phyloP scores from a whole-genome alignment of 1,140 invertebrate genomes.

The Drosophila hydei region DNA sequence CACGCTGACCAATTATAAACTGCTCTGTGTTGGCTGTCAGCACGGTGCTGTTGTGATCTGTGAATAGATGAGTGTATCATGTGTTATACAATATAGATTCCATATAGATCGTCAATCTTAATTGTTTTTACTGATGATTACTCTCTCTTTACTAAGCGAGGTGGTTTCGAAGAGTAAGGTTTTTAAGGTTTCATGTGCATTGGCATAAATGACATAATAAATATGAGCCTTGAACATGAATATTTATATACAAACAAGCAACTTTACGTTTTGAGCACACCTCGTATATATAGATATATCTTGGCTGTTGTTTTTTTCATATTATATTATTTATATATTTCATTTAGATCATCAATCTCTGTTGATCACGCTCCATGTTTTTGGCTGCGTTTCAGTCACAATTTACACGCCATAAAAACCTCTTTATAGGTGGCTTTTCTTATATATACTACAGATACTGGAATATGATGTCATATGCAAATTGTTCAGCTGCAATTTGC shows the following conservation, averaged over 20 bases:
- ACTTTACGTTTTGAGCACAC: too few relatives aligned
- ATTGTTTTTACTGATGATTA: too few relatives aligned
- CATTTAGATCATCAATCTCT: slow-evolving; percentile 37
- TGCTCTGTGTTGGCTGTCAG: slow-evolving; percentile 96
- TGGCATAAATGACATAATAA: too few relatives aligned
- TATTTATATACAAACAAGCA: too few relatives aligned
- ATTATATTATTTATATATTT: background rate
- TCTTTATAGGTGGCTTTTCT: slow-evolving; percentile 18
- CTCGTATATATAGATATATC: too few relatives aligned
- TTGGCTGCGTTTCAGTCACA: slow-evolving; percentile 19
- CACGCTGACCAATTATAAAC: slow-evolving; percentile 97
- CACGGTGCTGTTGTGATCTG: slow-evolving; percentile 93
- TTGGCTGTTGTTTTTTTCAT: background rate
- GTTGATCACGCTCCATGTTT: slow-evolving; percentile 28
- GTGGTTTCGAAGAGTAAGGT: too few relatives aligned
- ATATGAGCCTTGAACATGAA: too few relatives aligned
- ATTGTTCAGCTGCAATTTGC: slow-evolving; percentile 53
- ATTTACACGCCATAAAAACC: slow-evolving; percentile 7
- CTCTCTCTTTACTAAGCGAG: too few relatives aligned
- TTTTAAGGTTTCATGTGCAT: too few relatives aligned
- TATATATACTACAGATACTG: slow-evolving; percentile 3
- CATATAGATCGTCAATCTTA: too few relatives aligned
- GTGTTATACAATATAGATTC: slow-evolving; percentile 22
- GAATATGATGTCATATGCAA: slow-evolving; percentile 71
- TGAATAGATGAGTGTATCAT: background rate